Conservation (phyloP, 2,888 invertebrate species). For the Plagodis pulveraria region DNA sequence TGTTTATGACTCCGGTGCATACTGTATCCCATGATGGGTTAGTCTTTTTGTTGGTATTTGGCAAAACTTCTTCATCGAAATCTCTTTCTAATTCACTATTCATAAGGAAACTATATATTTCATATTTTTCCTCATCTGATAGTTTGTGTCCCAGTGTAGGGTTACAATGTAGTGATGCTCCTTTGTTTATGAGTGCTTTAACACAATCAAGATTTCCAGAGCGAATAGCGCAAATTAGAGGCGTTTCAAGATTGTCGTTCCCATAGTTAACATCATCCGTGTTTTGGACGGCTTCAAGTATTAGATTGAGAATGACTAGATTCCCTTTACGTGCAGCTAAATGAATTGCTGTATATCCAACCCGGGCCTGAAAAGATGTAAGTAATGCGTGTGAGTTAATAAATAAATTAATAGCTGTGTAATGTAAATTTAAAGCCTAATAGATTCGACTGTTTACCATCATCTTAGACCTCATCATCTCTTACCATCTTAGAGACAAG, state of each 20-base stretch:
- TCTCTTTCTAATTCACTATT: no score
- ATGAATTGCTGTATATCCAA: slow-evolving; percentile 63
- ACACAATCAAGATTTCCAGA: slow-evolving; percentile 62
- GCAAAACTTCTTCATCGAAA: no score
- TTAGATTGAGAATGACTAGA: slow-evolving; percentile 68
- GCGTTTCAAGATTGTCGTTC: slow-evolving; percentile 66
- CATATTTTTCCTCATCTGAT: no score
- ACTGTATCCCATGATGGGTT: no score
- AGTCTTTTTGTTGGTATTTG: no score
- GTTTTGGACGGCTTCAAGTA: slow-evolving; percentile 56
- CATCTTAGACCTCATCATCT: no score
- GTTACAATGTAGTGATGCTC: slow-evolving; percentile 50
- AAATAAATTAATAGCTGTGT: no score
- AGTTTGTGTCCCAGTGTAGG: slow-evolving; percentile 1
- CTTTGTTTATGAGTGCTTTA: slow-evolving; percentile 62
- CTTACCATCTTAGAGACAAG: no score
- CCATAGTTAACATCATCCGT: slow-evolving; percentile 46
- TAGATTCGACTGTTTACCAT: no score
- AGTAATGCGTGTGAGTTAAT: no score
- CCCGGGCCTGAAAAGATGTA: slow-evolving; percentile 6
- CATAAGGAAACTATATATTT: no score
- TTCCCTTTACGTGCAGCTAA: slow-evolving; percentile 72
- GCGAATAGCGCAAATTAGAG: slow-evolving; percentile 66
- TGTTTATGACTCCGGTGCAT: neutral
- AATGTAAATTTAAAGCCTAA: no score